Evolutionary conservation across 1,140 invertebrate species (phyloP), one percentile per base, ranked within the genome.

Genomic region (Heliconius hewitsoni): DNA sequence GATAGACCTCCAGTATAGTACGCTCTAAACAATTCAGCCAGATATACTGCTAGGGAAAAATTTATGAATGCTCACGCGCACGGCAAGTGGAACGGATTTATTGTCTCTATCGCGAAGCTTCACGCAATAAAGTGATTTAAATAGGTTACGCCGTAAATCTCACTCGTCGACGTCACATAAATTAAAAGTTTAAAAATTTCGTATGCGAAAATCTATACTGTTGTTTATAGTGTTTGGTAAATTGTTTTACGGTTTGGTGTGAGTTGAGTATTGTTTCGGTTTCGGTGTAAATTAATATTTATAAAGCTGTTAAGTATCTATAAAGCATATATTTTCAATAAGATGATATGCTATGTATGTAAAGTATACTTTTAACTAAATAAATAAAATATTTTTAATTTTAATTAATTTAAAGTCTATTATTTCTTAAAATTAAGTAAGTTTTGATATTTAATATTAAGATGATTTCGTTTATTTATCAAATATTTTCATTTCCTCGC

Each of bases 101-200:
- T 90, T 82, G 85, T 85, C 82, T 82, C 83, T 90, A 89, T 90
- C 89, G 84, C 73, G 55, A 78, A 66, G 80, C 81, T 85, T 83
- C 76, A 80, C 84, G 85, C 84, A 83, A 86, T 89, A 90, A 89
- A 90, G 83, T 88, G 84, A 86, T 89, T 90, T 86, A 84, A 88
- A 90, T 85, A 82, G 82, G 79, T 80, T 76, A 76, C 83, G 73
- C 80, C 82, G 83, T 87, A 82, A 84, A 85, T 87, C 79, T 82
- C 75, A n/a, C 73, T 73, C 74, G 78, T 57, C 73, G 77, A 84
- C 81, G 76, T 82, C 85, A 83, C 74, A 84, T 84, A 79, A 85
- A 86, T 83, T 83, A 81, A 82, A 55, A 71, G 77, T 42, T 81
- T 79, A 81, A 81, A 81, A 81, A 81, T 81, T 77, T 19, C 71